These are phyloP conservation scores for Triplophysa tibetana DNA, from an alignment of 2,113 vertebrate genomes.

Conservation along the genomic window DNA sequence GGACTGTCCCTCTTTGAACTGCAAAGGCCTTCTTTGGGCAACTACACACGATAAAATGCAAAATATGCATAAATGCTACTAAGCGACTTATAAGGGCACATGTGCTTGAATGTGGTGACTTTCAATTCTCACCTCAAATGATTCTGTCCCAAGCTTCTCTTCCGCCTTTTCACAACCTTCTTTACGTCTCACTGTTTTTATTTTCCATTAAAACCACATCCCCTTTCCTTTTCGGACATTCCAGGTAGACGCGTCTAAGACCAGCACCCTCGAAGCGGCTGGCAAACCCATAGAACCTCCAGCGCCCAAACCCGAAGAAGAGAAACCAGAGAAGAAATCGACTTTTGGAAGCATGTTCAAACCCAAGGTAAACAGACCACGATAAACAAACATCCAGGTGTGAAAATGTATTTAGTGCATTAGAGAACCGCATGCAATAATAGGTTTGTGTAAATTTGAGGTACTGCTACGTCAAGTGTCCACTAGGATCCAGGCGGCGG, in stretches of 20 bases:
- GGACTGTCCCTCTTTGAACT: neutral
- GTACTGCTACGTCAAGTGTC: conserved; percentile 68
- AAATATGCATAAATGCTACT: no score
- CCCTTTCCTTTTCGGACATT: conserved; percentile 48
- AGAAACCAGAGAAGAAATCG: conserved; percentile 61
- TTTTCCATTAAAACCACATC: neutral
- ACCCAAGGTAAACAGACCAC: conserved; percentile 68
- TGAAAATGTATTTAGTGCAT: neutral
- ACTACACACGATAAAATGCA: neutral
- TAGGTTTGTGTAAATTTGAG: conserved; percentile 67
- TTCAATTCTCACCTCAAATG: neutral
- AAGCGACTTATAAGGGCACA: neutral
- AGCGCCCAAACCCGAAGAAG: conserved; percentile 62
- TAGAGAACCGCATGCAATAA: conserved; percentile 52
- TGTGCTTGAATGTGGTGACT: neutral
- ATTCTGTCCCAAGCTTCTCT: neutral
- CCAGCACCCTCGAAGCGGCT: conserved; percentile 68
- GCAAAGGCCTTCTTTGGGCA: neutral
- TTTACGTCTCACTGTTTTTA: neutral
- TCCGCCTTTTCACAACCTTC: neutral
- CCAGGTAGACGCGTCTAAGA: conserved; percentile 73
- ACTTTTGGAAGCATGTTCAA: conserved; percentile 69
- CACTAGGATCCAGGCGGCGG: conserved; percentile 66
- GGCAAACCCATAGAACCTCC: conserved; percentile 68
- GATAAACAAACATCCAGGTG: neutral